Conservation (phyloP, 2,888 invertebrate species). For the Oscheius myriophilus region DNA sequence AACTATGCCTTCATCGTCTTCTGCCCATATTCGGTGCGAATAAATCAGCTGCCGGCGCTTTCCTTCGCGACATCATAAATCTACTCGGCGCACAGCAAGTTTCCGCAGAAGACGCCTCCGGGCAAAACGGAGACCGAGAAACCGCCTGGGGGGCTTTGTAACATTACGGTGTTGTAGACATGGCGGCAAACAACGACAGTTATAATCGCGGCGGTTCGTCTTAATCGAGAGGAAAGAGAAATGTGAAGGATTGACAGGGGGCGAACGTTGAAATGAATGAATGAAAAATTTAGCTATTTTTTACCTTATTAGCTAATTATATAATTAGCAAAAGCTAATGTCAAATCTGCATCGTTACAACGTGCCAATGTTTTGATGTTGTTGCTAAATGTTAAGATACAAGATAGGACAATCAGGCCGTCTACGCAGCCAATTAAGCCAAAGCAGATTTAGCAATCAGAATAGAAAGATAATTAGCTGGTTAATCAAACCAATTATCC, state of each 20-base stretch:
- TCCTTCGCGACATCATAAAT: conserved; percentile 16
- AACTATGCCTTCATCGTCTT: too few species aligned
- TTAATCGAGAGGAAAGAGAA: not conserved
- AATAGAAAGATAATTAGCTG: too few species aligned
- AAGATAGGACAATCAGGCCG: too few species aligned
- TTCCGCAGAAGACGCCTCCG: not conserved
- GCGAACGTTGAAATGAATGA: not conserved
- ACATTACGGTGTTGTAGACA: conserved; percentile 8
- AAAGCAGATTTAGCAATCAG: too few species aligned
- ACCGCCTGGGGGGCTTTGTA: conserved; percentile 20
- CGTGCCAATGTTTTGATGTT: too few species aligned
- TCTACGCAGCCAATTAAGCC: too few species aligned
- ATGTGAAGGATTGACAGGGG: not conserved
- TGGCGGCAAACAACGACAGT: conserved; percentile 10
- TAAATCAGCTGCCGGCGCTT: too few species aligned
- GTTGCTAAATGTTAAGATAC: too few species aligned
- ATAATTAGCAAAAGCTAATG: too few species aligned
- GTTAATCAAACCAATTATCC: too few species aligned
- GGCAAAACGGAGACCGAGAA: not conserved
- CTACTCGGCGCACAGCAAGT: conserved; percentile 9
- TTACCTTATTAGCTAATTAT: not conserved
- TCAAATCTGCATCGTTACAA: too few species aligned
- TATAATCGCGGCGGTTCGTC: conserved; percentile 18
- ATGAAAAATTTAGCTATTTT: not conserved
- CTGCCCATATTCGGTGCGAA: too few species aligned